Percentiles rank a stretch among this genome's conserved stretches.
phyloP scores from a whole-genome alignment of 30 jellyfish, hydroid and myxozoan species.

The Morbakka virulenta region DNA sequence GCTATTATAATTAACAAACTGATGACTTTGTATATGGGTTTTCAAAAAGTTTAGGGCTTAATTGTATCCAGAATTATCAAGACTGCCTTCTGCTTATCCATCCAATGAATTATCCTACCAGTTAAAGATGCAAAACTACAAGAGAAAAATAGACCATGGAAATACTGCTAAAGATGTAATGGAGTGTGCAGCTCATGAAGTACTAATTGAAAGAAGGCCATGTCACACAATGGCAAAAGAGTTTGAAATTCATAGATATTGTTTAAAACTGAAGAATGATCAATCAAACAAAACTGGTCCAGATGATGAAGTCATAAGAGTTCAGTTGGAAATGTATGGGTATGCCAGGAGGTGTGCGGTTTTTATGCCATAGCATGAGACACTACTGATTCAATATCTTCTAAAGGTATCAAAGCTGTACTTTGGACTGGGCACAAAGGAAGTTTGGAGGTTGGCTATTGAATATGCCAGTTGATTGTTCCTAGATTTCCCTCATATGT shows the following conservation, averaged over 20 bases:
- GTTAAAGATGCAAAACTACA: slow-evolving; percentile 35
- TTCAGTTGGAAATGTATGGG: neutral
- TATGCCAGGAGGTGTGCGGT: slow-evolving; percentile 9
- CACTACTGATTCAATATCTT: slow-evolving; percentile 17
- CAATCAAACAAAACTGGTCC: too few species aligned
- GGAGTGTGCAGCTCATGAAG: slow-evolving; percentile 46
- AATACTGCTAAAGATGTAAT: slow-evolving; percentile 17
- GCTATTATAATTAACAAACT: neutral
- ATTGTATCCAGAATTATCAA: neutral
- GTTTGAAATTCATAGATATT: slow-evolving; percentile 11
- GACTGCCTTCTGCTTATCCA: too few species aligned
- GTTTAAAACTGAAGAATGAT: neutral
- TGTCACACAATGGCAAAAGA: slow-evolving; percentile 9
- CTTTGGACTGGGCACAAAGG: slow-evolving; percentile 25
- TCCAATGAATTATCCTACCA: neutral
- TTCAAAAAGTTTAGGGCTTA: neutral
- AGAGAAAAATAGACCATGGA: slow-evolving; percentile 22
- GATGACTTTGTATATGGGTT: neutral
- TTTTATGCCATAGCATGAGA: slow-evolving; percentile 15
- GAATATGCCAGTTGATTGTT: slow-evolving; percentile 5
- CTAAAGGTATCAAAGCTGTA: neutral
- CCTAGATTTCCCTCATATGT: slow-evolving; percentile 18
- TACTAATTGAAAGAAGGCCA: slow-evolving; percentile 18
- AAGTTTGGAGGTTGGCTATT: slow-evolving; percentile 29
- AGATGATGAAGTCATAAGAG: neutral